Percentiles rank a stretch among this genome's conserved stretches.
These are phyloP conservation scores for Caenorhabditis doughertyi DNA, from an alignment of 2,888 invertebrate genomes.

Conservation along the genomic window DNA sequence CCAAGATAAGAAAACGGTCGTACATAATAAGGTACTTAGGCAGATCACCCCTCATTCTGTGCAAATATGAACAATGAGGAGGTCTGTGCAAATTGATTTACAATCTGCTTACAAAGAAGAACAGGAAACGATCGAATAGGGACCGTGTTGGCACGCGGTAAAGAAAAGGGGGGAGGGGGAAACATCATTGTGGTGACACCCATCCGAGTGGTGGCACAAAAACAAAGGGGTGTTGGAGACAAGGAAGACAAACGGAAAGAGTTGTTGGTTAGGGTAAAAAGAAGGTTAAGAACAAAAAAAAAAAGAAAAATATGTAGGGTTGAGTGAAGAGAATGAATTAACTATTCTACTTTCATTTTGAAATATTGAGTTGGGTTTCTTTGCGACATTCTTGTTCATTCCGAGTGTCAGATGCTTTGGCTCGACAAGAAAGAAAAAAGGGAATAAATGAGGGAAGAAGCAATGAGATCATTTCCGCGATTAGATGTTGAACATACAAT, in stretches of 20 bases:
- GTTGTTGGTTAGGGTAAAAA: slow-evolving; percentile 2
- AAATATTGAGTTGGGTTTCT: slow-evolving; percentile 39
- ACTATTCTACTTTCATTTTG: slow-evolving; percentile 51
- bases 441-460: slow-evolving; percentile 2
- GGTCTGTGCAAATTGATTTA: slow-evolving; percentile 58
- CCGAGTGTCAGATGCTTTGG: slow-evolving; percentile 14
- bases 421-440: slow-evolving; percentile 14
- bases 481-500: slow-evolving; percentile 21
- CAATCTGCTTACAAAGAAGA: slow-evolving; percentile 50
- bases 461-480: slow-evolving; percentile 15
- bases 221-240: slow-evolving; percentile 50
- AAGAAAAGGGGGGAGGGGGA: no score
- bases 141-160: slow-evolving; percentile 51
- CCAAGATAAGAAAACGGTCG: slow-evolving; percentile 55
- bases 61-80: slow-evolving; percentile 53
- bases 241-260: slow-evolving; percentile 25
- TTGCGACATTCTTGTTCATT: slow-evolving; percentile 29
- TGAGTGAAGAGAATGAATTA: slow-evolving; percentile 43
- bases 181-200: slow-evolving; percentile 50
- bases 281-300: slow-evolving; percentile 41
- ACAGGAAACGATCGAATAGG: slow-evolving; percentile 15
- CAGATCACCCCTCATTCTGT: slow-evolving; percentile 60
- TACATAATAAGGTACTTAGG: slow-evolving; percentile 63
- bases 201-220: slow-evolving; percentile 40
- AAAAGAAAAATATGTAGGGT: slow-evolving; percentile 29